Evolutionary conservation across 2,113 vertebrate genomes (phyloP), one percentile per base, ranked within the genome.

Genomic region (Stegastes partitus): DNA sequence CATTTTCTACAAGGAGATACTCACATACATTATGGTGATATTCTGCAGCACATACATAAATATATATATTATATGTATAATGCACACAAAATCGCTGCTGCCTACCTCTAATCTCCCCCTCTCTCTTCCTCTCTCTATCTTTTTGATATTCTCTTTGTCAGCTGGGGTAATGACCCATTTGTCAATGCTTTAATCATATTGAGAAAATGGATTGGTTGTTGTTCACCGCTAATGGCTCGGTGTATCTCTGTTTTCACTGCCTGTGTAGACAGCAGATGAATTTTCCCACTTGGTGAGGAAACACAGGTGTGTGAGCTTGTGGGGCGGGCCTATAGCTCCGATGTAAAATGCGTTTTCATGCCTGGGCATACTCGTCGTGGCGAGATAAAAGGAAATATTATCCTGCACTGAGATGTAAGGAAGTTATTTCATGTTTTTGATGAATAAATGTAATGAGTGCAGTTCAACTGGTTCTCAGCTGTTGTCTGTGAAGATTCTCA

Each of bases 101-200:
- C n/a, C 63, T 11, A 51, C 21, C 16, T 37, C 15, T 31, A 53
- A 15, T 49, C 19, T 72, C 50, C 49, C 42, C 34, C 34, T 34
- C 4, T 22, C 16, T 53, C 11, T 78, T 22, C 23, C 6, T 25
- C 5, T 7, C 10, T 25, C 34, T 49, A 25, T 47, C n/a, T 72
- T 22, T 68, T 12, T 62, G 23, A 34, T 55, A 25, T 67, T 68
- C 34, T 72, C 69, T 66, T 81, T 79, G 61, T 83, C 64, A 73
- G 82, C 55, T 49, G 5, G 28, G 74, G 44, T 84, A 90, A 91
- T 87, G 85, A 79, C 80, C 81, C 82, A 82, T 91, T 90, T 88
- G 75, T 87, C 80, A 81, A 85, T 61, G 62, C 61, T 90, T 88
- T 87, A 90, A 87, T 88, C 88, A 71, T 74, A 87, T 91, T 89